Conservation (phyloP, 2,113 vertebrate genomes). For the Otolemur garnettii region DNA sequence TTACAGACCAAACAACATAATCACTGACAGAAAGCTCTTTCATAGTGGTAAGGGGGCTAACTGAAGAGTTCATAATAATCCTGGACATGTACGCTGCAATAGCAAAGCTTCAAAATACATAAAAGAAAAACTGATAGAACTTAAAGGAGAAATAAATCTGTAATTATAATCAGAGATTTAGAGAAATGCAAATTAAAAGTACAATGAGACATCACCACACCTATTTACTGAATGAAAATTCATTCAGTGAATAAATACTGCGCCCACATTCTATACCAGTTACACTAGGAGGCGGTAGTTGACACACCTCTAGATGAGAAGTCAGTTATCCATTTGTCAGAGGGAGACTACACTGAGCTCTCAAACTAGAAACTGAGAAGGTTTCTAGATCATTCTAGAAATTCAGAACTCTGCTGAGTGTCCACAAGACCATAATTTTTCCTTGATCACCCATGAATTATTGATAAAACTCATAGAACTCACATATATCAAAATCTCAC, state of each 20-base stretch:
- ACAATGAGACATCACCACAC: neutral
- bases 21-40: neutral
- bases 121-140: neutral
- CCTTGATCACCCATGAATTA: neutral
- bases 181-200: neutral
- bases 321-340: neutral
- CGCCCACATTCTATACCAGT: neutral
- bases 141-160: neutral
- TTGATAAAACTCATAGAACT: slow-evolving; percentile 15
- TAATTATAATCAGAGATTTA: neutral
- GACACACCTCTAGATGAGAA: neutral
- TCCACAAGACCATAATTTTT: neutral
- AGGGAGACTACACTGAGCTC: neutral
- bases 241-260: neutral
- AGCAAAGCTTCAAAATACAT: neutral
- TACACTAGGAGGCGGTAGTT: neutral
- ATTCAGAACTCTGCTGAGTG: neutral
- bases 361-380: neutral
- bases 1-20: neutral
- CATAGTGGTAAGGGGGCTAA: neutral
- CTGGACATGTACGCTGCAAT: neutral
- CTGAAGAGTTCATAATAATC: neutral
- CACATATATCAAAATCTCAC: neutral
- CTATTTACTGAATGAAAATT: neutral
- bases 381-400: neutral